These are phyloP conservation scores for Phylloscopus whistleri DNA, from an alignment of 2,113 vertebrate species.

Conservation along the genomic window DNA sequence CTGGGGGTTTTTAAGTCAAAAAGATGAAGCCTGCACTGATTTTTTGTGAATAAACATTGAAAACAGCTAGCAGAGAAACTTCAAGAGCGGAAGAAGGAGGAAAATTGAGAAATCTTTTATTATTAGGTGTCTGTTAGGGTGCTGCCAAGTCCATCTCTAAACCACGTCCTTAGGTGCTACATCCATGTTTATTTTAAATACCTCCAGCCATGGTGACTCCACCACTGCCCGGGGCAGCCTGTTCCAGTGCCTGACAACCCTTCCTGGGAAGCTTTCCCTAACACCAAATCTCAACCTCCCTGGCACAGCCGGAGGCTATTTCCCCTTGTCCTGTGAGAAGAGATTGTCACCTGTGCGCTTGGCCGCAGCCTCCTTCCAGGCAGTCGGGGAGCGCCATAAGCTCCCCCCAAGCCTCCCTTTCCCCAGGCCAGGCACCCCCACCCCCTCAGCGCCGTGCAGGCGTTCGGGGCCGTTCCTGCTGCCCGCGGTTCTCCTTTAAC, in stretches of 20 bases:
- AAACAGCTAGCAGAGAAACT: background rate
- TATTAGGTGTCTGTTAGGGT: rapidly evolving
- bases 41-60: background rate
- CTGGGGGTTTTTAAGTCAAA: background rate
- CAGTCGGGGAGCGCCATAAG: rapidly evolving
- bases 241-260: background rate
- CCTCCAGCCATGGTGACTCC: background rate
- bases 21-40: background rate
- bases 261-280: background rate
- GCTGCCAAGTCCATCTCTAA: background rate
- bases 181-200: background rate
- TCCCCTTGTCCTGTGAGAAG: background rate
- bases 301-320: background rate
- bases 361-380: background rate
- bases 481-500: rapidly evolving
- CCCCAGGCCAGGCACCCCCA: rapidly evolving
- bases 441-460: background rate
- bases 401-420: background rate
- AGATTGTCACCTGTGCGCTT: background rate
- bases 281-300: background rate
- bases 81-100: background rate
- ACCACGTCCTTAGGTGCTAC: background rate
- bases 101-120: rapidly evolving
- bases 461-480: rapidly evolving
- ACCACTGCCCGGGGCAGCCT: background rate